Percentiles rank a stretch among this genome's conserved stretches.
phyloP scores from a whole-genome alignment of 1,140 invertebrate genomes.

The Kradibia gibbosae region DNA sequence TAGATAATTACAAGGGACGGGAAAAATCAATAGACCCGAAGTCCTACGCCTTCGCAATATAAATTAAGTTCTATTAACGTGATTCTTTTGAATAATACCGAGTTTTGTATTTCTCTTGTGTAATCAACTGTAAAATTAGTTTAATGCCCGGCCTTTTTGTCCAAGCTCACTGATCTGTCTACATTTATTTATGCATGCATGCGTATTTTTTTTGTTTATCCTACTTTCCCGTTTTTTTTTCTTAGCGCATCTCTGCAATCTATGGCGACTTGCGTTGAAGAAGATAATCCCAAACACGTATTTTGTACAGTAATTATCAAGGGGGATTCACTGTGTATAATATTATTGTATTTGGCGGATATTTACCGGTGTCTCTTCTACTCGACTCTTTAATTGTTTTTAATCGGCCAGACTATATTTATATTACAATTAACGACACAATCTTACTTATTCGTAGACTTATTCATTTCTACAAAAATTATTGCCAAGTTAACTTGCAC shows the following conservation, averaged over 20 bases:
- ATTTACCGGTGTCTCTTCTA: neutral
- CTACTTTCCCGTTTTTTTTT: neutral
- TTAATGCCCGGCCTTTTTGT: constrained; percentile 30
- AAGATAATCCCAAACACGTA: constrained; percentile 16
- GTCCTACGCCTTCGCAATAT: constrained; percentile 47
- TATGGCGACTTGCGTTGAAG: too few species aligned
- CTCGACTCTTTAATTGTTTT: neutral
- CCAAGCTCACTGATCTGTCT: neutral
- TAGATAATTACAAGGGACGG: constrained; percentile 51
- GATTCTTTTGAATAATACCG: constrained; percentile 48
- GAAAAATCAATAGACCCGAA: constrained; percentile 48
- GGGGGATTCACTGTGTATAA: neutral
- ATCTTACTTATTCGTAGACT: neutral
- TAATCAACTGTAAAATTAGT: constrained; percentile 44
- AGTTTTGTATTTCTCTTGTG: constrained; percentile 34
- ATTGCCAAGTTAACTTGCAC: neutral
- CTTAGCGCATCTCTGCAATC: too few species aligned
- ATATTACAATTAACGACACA: neutral
- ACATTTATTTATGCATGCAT: too few species aligned
- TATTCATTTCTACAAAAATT: neutral
- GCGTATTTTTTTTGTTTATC: too few species aligned
- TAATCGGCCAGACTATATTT: neutral
- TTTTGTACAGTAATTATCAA: neutral
- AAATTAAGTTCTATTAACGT: constrained; percentile 50
- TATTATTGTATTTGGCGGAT: constrained; percentile 29